Conservation (phyloP, 1,140 invertebrate genomes). For the Drosophila ogumai region DNA sequence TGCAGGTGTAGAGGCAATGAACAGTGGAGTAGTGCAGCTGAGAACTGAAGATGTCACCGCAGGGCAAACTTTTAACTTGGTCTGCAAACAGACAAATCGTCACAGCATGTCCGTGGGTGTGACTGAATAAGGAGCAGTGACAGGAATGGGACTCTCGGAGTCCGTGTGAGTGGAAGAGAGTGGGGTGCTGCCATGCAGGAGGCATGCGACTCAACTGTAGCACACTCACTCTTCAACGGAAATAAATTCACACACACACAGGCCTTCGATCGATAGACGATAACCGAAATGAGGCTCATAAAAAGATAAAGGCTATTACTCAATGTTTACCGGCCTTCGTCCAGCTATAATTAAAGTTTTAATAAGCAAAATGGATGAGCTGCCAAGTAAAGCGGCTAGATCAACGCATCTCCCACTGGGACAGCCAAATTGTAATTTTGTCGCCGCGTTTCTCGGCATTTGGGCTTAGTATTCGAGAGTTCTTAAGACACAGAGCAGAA, state of each 20-base stretch:
- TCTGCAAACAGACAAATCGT: constrained; percentile 30
- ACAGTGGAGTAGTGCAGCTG: constrained; percentile 67
- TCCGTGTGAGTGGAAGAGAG: not conserved
- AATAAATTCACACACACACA: constrained; percentile 15
- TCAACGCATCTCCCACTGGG: constrained; percentile 21
- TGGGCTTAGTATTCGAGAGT: constrained; percentile 26
- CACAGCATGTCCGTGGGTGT: constrained; percentile 14
- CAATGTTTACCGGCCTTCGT: constrained; percentile 28
- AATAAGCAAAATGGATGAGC: constrained; percentile 34
- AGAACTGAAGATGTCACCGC: constrained; percentile 64
- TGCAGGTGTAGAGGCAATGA: constrained; percentile 76
- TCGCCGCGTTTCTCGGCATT: constrained; percentile 11
- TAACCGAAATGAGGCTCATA: constrained; percentile 24
- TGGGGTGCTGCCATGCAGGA: constrained; percentile 43
- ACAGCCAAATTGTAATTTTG: constrained; percentile 55
- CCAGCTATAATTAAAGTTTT: constrained; percentile 16
- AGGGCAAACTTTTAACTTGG: constrained; percentile 36
- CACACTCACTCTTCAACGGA: constrained; percentile 15
- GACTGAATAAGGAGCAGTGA: constrained; percentile 5
- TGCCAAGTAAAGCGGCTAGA: constrained; percentile 41
- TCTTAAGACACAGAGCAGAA: constrained; percentile 21
- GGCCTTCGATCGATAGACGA: constrained; percentile 19
- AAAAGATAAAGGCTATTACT: constrained; percentile 44
- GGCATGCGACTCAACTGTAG: constrained; percentile 19
- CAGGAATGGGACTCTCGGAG: not conserved